A percentile compares a stretch with the other conserved stretches of the same genome.
phyloP scores from a whole-genome alignment of 2,113 vertebrate genomes.

The Pogonocichla stellata region DNA sequence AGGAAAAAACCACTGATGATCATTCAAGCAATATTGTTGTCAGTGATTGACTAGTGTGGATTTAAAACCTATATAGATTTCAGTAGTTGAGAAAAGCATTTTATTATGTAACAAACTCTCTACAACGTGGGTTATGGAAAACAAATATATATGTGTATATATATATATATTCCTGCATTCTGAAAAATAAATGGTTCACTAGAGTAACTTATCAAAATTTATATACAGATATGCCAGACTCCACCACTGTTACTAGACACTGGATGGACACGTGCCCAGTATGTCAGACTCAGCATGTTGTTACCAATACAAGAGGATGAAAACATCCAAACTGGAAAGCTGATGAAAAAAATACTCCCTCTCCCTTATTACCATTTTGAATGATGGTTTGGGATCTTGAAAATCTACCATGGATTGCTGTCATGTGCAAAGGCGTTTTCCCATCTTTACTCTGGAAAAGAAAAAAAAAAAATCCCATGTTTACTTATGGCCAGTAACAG shows the following conservation, averaged over 20 bases:
- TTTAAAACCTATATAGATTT: neutral
- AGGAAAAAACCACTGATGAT: neutral
- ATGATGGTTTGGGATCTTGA: conserved; percentile 98
- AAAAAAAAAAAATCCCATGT: neutral
- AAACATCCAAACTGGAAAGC: neutral
- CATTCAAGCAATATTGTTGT: neutral
- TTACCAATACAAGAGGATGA: neutral
- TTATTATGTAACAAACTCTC: neutral
- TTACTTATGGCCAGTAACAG: neutral
- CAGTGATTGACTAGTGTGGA: neutral
- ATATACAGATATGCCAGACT: neutral
- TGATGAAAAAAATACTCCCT: neutral
- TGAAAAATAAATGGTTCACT: neutral
- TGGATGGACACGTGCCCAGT: no score
- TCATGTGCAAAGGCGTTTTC: conserved; percentile 98
- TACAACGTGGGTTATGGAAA: neutral
- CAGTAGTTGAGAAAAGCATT: neutral
- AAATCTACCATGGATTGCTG: conserved; percentile 96
- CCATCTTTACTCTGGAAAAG: conserved; percentile 94
- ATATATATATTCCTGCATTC: neutral
- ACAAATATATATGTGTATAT: neutral
- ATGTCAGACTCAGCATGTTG: neutral
- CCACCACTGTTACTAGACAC: neutral
- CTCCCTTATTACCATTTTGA: conserved; percentile 86
- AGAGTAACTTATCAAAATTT: neutral